phyloP scores from a whole-genome alignment of 2,888 invertebrate genomes.

The Erebia palarica region DNA sequence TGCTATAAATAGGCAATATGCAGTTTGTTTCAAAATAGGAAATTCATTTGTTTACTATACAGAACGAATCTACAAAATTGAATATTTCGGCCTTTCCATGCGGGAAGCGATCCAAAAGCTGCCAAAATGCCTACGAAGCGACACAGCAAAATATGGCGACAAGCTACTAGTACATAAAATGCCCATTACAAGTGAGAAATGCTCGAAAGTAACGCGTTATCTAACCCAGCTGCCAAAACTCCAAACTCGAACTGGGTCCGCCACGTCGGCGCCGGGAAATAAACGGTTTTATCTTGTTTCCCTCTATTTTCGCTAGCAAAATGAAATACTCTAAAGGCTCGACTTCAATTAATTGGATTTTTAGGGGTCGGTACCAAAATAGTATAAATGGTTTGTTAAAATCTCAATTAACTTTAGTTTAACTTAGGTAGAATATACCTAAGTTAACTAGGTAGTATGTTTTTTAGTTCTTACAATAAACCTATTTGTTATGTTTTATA shows the following conservation, averaged over 20 bases:
- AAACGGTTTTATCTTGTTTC: conserved; percentile 9
- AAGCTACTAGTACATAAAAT: conserved; percentile 35
- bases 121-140: conserved; percentile 10
- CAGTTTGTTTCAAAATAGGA: neutral
- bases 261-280: conserved; percentile 18
- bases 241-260: conserved; percentile 8
- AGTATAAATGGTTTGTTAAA: no score
- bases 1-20: neutral
- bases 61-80: conserved; percentile 9
- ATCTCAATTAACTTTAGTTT: no score
- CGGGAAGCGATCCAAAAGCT: neutral
- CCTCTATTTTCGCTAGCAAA: neutral
- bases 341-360: conserved; percentile 19
- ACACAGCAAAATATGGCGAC: conserved; percentile 30
- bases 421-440: no score
- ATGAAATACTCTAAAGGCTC: neutral
- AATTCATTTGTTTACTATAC: conserved; percentile 1
- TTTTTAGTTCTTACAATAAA: no score
- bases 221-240: conserved; percentile 35
- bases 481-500: no score
- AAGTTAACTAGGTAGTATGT: no score
- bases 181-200: conserved; percentile 35
- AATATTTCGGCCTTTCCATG: conserved; percentile 5
- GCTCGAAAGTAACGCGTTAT: conserved; percentile 29
- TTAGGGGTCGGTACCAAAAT: no score